A percentile compares a stretch with the other conserved stretches of the same genome.
These are phyloP conservation scores for Trochalopteron elliotii DNA, from an alignment of 2,113 vertebrate genomes.

Conservation along the genomic window DNA sequence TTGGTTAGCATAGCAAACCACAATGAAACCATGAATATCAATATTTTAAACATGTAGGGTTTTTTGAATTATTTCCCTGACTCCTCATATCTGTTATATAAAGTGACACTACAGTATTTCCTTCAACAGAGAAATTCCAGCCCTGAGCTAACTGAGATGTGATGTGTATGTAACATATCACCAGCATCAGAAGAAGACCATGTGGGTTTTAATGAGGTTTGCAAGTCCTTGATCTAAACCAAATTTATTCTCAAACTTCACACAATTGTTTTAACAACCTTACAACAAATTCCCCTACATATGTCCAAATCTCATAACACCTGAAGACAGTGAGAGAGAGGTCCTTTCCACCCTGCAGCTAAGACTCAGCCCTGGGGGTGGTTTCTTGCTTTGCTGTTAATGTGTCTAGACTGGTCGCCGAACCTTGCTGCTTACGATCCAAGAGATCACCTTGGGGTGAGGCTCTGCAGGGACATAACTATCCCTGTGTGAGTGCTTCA, in stretches of 20 bases:
- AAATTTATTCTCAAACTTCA: neutral
- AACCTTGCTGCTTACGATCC: neutral
- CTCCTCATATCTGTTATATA: neutral
- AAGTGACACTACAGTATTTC: neutral
- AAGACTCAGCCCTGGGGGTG: neutral
- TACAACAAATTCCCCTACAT: neutral
- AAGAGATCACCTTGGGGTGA: neutral
- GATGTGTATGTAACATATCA: rapidly evolving
- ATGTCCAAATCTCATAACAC: neutral
- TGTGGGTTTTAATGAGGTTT: neutral
- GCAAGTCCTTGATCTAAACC: neutral
- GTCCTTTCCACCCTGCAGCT: neutral
- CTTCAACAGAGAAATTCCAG: neutral
- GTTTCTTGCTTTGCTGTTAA: neutral
- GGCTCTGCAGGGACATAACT: neutral
- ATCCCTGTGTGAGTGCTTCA: neutral
- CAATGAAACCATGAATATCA: neutral
- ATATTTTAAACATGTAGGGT: neutral
- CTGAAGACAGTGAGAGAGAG: neutral
- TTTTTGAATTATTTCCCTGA: neutral
- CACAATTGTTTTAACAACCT: neutral
- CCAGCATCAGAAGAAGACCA: neutral
- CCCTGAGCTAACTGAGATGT: neutral
- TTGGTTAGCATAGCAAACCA: neutral
- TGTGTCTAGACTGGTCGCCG: neutral